Evolutionary conservation across 2,113 vertebrate genomes (phyloP).

Genomic region (Elaphurus davidianus): DNA sequence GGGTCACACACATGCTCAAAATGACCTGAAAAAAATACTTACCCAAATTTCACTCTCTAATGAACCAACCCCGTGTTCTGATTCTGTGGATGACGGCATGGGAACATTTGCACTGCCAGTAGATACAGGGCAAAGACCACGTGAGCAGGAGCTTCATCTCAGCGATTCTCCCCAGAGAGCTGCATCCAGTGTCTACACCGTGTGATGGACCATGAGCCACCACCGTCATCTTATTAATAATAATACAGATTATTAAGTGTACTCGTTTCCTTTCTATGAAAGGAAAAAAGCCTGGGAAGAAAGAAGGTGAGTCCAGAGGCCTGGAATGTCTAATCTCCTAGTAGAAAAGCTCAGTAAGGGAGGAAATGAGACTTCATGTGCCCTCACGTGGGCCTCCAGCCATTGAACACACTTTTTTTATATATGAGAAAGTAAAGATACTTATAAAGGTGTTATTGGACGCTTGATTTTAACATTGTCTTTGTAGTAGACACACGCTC

Average conservation of each 20-base stretch:
- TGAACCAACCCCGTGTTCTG: background rate
- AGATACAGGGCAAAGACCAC: rapidly evolving
- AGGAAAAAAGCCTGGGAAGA: background rate
- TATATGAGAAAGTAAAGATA: background rate
- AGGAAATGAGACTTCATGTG: background rate
- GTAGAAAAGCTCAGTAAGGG: background rate
- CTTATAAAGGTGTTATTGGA: background rate
- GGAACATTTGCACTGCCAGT: rapidly evolving
- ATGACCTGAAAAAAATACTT: background rate
- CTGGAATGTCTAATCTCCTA: background rate
- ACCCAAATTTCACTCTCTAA: background rate
- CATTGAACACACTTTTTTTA: no score
- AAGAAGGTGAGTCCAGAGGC: background rate
- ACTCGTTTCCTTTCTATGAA: background rate
- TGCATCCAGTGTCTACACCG: rapidly evolving
- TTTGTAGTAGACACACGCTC: background rate
- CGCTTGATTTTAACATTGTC: background rate
- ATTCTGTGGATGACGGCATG: background rate
- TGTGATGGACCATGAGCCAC: rapidly evolving
- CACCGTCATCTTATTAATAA: rapidly evolving
- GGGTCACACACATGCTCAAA: background rate
- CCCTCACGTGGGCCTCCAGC: no score
- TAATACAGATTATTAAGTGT: rapidly evolving
- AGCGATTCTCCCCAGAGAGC: background rate
- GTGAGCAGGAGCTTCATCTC: rapidly evolving